Conservation (phyloP, 2,113 vertebrate genomes). For the Chlorocebus sabaeus region DNA sequence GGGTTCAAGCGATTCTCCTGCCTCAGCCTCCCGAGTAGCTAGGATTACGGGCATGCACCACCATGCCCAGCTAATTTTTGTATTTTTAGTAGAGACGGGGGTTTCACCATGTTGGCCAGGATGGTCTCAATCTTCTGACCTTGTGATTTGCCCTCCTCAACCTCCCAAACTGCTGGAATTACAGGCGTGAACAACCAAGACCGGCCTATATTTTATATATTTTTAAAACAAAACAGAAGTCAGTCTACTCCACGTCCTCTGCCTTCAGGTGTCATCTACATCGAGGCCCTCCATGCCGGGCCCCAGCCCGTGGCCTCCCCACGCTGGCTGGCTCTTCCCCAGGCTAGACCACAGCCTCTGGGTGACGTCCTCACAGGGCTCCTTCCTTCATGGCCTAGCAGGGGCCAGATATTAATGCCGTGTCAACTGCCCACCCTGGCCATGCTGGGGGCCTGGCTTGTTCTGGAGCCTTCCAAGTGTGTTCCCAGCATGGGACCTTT, state of each 20-base stretch:
- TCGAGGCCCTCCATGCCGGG: background rate
- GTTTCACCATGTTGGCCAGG: too few species aligned
- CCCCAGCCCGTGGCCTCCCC: background rate
- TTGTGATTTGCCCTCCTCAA: too few species aligned
- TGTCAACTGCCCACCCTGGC: accelerated
- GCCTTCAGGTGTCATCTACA: background rate
- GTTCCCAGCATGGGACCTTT: background rate
- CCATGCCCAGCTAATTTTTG: too few species aligned
- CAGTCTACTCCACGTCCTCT: background rate
- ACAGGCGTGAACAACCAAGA: too few species aligned
- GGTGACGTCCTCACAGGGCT: background rate
- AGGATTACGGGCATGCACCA: too few species aligned
- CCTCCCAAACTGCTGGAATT: too few species aligned
- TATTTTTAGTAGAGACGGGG: too few species aligned
- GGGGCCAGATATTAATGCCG: background rate
- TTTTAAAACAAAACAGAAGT: background rate
- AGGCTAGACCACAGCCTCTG: background rate
- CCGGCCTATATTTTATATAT: too few species aligned
- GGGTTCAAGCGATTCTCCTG: too few species aligned
- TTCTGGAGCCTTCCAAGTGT: background rate
- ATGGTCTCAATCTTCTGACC: too few species aligned
- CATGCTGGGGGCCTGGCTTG: background rate
- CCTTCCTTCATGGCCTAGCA: background rate
- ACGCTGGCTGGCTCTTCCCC: background rate
- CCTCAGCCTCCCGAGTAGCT: too few species aligned